Evolutionary conservation across 2,113 vertebrate genomes (phyloP), one percentile per base, ranked within the genome.

Genomic region (Mesitornis unicolor): DNA sequence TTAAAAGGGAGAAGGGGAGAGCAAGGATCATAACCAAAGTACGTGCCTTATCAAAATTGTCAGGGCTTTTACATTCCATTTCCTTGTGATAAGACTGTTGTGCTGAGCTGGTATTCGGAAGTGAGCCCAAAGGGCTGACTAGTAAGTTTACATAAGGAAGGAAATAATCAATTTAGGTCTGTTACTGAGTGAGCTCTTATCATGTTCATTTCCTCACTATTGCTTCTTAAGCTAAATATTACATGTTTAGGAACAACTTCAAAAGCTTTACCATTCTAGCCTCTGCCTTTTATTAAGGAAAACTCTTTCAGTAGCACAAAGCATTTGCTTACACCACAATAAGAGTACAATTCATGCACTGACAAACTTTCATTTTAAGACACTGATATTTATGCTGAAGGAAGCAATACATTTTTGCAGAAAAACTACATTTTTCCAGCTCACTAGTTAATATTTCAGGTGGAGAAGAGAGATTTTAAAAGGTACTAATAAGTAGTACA

Each of bases 101-200:
- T 98, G 96, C 97, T 96, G 98, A 98, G 93, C 80, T 94, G 97
- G 97, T 97, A 94, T 98, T 99, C 97, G 96, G 98, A 99, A 99
- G 98, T 97, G 97, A 98, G 98, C 97, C 98, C 97, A 98, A 97
- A 98, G 97, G 97, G 97, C 97, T 98, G 98, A 96, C 96, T 98
- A 98, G 98, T 98, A 95, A 98, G 98, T 98, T 99, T 99, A 99
- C 98, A 99, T 98, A 96, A 98, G 99, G 98, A 99, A 99, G 99
- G 99, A 99, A 99, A 99, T 98, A 99, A 99, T 99, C 98, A 98
- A 98, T 99, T 99, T 99, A 97, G 87, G 95, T 95, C 98, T 98
- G 98, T 99, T 99, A 99, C 98, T 98, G 98, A 98, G 98, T 97
- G 98, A 99, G 98, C 89, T 97, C 97, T 98, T 98, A 98, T 98